Base-by-base conservation (phyloP, 2,888 invertebrate species). In the Andrena trimmerana region DNA sequence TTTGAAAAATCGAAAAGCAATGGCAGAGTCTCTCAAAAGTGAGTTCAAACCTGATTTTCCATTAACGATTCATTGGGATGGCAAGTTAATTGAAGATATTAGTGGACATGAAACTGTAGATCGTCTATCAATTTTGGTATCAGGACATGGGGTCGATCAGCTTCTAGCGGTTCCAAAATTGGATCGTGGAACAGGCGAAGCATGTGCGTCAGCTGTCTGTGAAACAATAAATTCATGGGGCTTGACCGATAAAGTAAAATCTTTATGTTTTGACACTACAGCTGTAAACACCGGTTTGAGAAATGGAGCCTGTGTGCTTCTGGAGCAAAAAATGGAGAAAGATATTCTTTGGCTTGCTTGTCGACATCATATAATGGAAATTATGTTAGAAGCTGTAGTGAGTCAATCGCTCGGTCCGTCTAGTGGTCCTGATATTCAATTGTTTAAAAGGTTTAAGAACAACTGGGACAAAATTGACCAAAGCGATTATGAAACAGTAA, bases 351-450 rank as follows among this genome's bases (percentile, higher is more conserved):
- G 42, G 33, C 16, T 65, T n/a, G 13, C 48, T 24, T 65, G 48
- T 24, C 65, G 65, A 42, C 48, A 48, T 36, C 48, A 65, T 36
- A 65, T 65, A 42, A 20, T 36, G 10, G 48, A 65, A 42, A 65
- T 65, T 24, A 31, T 31, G 31, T 31, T 31, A 31, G 31, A 31
- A 6, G 31, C 31, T 31, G 31, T 31, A 31, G 31, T 52, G 52
- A 52, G 20, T 52, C 20, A 52, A 52, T 52, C 20, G 20, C 52
- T 52, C 52, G 7, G 7, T 20, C 20, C 20, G n/a, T 52, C 20
- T 52, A 52, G 52, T 52, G 52, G 7, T 52, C 52, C 52, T 52
- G 20, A 52, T 52, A 52, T 52, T 0, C 52, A 20, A 52, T 20
- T 52, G 52, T 52, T 20, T 52, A 52, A 52, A 52, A 0, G 52